phyloP scores from a whole-genome alignment of 2,888 invertebrate species.

The Myopa testacea region DNA sequence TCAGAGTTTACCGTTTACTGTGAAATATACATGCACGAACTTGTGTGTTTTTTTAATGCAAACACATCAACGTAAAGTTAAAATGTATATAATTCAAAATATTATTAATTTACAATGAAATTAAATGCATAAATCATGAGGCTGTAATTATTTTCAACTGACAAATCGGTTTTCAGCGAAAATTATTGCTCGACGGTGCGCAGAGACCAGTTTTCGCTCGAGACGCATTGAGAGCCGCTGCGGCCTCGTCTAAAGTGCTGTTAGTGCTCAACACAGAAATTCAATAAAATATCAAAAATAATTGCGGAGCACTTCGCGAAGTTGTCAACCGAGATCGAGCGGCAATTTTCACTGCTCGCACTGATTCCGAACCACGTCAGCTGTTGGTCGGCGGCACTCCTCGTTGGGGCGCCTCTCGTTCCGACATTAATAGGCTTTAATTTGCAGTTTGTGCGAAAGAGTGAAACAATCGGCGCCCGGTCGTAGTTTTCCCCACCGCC shows the following conservation, averaged over 20 bases:
- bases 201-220: conserved; percentile 26
- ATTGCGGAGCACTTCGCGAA: conserved; percentile 33
- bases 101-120: conserved; percentile 29
- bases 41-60: background rate
- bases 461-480: conserved; percentile 12
- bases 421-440: conserved; percentile 2
- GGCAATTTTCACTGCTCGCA: conserved; percentile 19
- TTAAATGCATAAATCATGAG: conserved; percentile 25
- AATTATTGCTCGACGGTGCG: conserved; percentile 32
- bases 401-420: background rate
- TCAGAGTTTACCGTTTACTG: background rate
- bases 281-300: conserved; percentile 45
- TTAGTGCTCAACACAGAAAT: conserved; percentile 36
- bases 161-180: conserved; percentile 43
- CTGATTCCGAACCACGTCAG: conserved; percentile 17
- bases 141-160: conserved; percentile 33
- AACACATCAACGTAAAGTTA: background rate
- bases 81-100: conserved; percentile 14
- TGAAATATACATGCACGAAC: background rate
- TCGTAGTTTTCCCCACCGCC: background rate
- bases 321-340: conserved; percentile 31
- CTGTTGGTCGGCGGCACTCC: conserved; percentile 10
- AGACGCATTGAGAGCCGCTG: background rate
- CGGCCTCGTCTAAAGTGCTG: background rate
- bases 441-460: conserved; percentile 22